phyloP scores from a whole-genome alignment of 2,888 invertebrate species.

The Eudasyphora cyanicolor region DNA sequence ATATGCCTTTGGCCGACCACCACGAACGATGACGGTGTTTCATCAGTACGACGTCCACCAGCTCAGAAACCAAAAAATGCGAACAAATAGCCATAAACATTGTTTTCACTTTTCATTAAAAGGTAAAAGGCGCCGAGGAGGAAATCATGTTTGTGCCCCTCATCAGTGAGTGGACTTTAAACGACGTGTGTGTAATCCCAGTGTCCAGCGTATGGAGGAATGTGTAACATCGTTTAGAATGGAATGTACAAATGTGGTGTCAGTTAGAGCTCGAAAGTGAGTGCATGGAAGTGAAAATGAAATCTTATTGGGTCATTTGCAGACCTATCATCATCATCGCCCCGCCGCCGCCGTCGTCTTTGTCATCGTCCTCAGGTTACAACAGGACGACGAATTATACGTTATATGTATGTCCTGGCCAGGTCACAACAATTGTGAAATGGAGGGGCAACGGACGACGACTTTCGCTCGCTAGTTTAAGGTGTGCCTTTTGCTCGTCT shows the following conservation, averaged over 20 bases:
- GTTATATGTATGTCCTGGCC: background rate
- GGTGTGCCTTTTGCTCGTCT: conserved; percentile 62
- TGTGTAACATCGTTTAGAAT: background rate
- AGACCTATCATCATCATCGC: conserved; percentile 12
- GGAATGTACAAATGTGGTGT: background rate
- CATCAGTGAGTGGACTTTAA: too few relatives aligned
- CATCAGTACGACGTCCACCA: background rate
- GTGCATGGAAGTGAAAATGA: conserved; percentile 23
- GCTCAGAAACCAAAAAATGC: conserved; percentile 7
- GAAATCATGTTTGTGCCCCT: background rate
- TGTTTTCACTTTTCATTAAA: conserved; percentile 63
- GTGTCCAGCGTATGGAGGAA: conserved; percentile 39
- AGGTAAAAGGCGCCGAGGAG: background rate
- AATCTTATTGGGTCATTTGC: conserved; percentile 64
- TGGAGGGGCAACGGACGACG: background rate
- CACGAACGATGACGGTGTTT: background rate
- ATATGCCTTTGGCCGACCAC: conserved; percentile 26
- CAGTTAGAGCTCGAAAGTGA: background rate
- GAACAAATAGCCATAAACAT: conserved; percentile 35
- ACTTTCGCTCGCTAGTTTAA: conserved; percentile 61
- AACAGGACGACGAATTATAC: too few relatives aligned
- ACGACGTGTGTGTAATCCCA: conserved; percentile 39
- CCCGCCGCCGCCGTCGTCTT: background rate
- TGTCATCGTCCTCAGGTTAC: conserved; percentile 19
- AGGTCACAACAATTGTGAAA: conserved; percentile 1